Percentiles rank a stretch among this genome's conserved stretches.
phyloP scores from a whole-genome alignment of 1,140 invertebrate species.

The Drosophila orena region DNA sequence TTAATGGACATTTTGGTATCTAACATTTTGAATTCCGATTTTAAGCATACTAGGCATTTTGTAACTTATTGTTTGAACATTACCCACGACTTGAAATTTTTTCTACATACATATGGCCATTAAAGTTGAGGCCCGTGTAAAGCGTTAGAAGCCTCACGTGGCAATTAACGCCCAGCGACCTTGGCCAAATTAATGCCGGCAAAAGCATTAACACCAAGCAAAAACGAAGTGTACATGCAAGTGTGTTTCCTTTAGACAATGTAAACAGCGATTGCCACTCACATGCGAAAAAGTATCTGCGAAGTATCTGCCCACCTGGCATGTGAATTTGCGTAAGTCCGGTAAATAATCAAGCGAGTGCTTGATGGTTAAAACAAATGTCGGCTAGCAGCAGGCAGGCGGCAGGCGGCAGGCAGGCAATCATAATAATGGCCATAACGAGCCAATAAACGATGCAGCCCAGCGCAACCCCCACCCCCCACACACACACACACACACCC shows the following conservation, averaged over 20 bases:
- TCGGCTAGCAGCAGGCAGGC: slow-evolving; percentile 25
- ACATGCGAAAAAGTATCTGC: slow-evolving; percentile 37
- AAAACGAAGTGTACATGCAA: background rate
- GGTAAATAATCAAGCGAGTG: slow-evolving; percentile 54
- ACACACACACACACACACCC: background rate
- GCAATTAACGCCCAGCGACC: slow-evolving; percentile 50
- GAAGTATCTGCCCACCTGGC: slow-evolving; percentile 37
- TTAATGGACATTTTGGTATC: no score
- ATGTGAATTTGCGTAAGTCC: slow-evolving; percentile 63
- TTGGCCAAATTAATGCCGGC: slow-evolving; percentile 64
- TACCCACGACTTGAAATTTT: background rate
- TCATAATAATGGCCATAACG: slow-evolving; percentile 76
- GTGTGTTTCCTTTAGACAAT: slow-evolving; percentile 52
- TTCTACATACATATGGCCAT: background rate
- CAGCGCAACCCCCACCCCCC: background rate
- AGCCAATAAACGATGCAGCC: slow-evolving; percentile 52
- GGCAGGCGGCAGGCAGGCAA: slow-evolving; percentile 33
- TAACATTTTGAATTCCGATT: no score
- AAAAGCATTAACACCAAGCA: slow-evolving; percentile 53
- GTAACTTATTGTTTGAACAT: background rate
- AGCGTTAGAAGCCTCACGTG: slow-evolving; percentile 18
- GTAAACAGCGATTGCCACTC: slow-evolving; percentile 47
- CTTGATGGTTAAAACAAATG: slow-evolving; percentile 54
- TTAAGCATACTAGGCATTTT: background rate
- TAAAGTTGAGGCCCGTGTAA: background rate